phyloP scores from a whole-genome alignment of 2,888 invertebrate species.

The Labia minor region DNA sequence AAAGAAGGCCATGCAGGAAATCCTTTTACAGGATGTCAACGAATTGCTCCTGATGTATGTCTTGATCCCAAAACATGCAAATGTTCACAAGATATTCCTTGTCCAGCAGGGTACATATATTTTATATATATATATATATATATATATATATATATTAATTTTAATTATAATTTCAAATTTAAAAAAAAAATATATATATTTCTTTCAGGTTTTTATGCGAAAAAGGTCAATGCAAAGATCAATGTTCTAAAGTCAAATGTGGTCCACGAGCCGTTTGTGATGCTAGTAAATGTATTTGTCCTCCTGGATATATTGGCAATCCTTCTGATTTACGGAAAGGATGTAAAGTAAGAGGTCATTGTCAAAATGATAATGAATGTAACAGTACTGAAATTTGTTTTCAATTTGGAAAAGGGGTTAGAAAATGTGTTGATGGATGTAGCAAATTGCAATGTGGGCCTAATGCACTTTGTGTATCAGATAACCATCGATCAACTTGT shows the following conservation, averaged over 20 bases:
- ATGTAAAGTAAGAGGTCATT: conserved; percentile 63
- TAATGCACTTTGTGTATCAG: conserved; percentile 74
- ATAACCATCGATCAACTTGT: conserved; percentile 75
- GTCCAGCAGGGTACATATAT: conserved; percentile 51
- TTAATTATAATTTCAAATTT: neutral
- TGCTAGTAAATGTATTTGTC: conserved; percentile 67
- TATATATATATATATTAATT: neutral
- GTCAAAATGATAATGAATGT: conserved; percentile 71
- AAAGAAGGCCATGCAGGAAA: conserved; percentile 74
- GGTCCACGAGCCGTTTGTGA: conserved; percentile 74
- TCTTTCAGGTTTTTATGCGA: conserved; percentile 50
- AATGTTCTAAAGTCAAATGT: conserved; percentile 63
- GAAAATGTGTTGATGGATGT: conserved; percentile 80
- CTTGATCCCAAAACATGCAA: conserved; percentile 56
- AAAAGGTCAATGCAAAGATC: conserved; percentile 60
- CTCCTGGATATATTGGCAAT: conserved; percentile 65
- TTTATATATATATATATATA: neutral
- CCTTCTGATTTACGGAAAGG: conserved; percentile 58
- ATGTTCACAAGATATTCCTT: conserved; percentile 58
- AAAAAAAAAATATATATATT: neutral
- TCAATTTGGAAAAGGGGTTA: conserved; percentile 55
- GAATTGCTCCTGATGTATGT: conserved; percentile 39
- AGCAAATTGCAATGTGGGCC: conserved; percentile 81
- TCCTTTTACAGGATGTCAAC: conserved; percentile 72
- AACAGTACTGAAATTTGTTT: conserved; percentile 77